phyloP scores from a whole-genome alignment of 92 coral and sea anemone genomes.

The Blastomussa wellsi region DNA sequence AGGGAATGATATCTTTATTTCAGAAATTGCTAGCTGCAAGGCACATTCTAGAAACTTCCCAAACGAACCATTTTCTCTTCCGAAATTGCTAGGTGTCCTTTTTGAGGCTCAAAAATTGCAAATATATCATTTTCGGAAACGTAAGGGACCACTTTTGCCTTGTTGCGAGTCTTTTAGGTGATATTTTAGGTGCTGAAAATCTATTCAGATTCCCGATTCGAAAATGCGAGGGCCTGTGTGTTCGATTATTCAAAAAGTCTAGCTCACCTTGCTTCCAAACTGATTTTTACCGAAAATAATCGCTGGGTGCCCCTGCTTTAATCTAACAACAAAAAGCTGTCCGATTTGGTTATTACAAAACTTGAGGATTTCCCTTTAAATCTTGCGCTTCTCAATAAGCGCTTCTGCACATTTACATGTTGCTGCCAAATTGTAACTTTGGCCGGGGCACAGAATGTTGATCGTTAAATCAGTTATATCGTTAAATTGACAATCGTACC shows the following conservation, averaged over 20 bases:
- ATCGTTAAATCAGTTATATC: no score
- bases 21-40: slow-evolving; percentile 36
- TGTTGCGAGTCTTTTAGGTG: slow-evolving; percentile 32
- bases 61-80: slow-evolving; percentile 26
- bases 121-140: slow-evolving; percentile 18
- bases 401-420: slow-evolving; percentile 7
- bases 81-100: slow-evolving; percentile 14
- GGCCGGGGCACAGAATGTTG: no score
- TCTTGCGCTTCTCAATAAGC: neutral
- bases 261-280: slow-evolving; percentile 16
- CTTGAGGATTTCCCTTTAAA: neutral
- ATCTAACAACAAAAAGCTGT: slow-evolving; percentile 8
- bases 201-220: slow-evolving; percentile 13
- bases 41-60: slow-evolving; percentile 13
- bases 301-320: slow-evolving; percentile 19
- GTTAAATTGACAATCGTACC: no score
- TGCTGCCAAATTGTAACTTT: no score
- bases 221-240: slow-evolving; percentile 23
- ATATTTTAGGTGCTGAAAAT: slow-evolving; percentile 23
- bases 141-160: slow-evolving; percentile 27
- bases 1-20: slow-evolving; percentile 34
- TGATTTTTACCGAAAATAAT: slow-evolving; percentile 16
- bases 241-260: slow-evolving; percentile 16
- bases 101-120: slow-evolving; percentile 21
- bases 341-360: neutral